Evolutionary conservation across 2,797 vertebrate species (phyloP), one percentile per base, ranked within the genome.

Genomic region (Gambelia wislizenii): DNA sequence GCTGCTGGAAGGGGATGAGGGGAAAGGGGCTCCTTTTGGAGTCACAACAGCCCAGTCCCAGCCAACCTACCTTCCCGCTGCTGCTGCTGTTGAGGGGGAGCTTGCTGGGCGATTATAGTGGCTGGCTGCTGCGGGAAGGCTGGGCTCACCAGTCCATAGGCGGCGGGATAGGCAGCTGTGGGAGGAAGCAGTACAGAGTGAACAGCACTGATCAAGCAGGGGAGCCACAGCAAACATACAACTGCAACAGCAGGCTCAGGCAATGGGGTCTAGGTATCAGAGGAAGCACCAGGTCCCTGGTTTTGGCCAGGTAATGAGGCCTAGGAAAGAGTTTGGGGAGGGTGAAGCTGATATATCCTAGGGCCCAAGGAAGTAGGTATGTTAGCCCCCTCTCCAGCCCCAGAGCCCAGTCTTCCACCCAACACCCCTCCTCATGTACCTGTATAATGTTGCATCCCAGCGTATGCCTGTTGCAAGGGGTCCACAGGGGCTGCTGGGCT

Each of bases 361-460:
- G 39, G 39, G n/a, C 16, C 2, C 33, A 25, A 36, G 79, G 1
- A 1, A 52, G 54, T 9, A 14, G 52, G 4, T 0, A 6, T 56
- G n/a, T 25, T 6, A 9, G 2, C 27, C 54, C 22, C 33, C 18
- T 39, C n/a, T n/a, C n/a, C n/a, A 13, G 6, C 54, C 8, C 44
- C 20, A 22, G 7, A 10, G 13, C 6, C 77, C 64, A 59, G 42
- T 22, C 42, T 56, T 13, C 36, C 79, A 25, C 33, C n/a, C 33
- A 4, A 14, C 4, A 8, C 2, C 64, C 16, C 12, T 39, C 6
- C 54, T 54, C 42, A 18, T 25, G 89, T 90, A 98, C 98, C 98
- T 97, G 98, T 99, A 87, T 99, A 99, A 95, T 99, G 98, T 93
- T 99, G 98, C 98, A 99, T 98, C 89, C 98, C 98, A 0, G 98